A percentile compares a stretch with the other conserved stretches of the same genome.
Conservation (phyloP, 2,888 invertebrate genomes). For the Trichopoda pennipes region DNA sequence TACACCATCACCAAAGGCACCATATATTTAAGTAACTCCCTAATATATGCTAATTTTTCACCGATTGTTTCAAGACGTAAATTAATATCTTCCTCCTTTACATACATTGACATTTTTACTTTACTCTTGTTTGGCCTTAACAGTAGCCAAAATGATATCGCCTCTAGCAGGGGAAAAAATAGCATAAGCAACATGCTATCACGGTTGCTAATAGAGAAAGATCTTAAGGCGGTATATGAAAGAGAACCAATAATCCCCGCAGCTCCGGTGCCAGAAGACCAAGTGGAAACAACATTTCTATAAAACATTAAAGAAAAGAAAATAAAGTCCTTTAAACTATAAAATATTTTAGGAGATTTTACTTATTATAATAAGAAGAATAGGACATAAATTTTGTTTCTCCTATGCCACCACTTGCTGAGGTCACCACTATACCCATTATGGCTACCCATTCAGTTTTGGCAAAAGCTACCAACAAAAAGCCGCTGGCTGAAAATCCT, state of each 20-base stretch:
- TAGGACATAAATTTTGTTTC: slow-evolving; percentile 89
- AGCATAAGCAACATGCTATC: slow-evolving; percentile 87
- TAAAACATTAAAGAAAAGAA: background rate
- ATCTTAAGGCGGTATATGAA: slow-evolving; percentile 87
- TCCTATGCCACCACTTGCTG: slow-evolving; percentile 89
- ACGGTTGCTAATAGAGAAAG: slow-evolving; percentile 82
- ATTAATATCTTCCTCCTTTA: slow-evolving; percentile 70
- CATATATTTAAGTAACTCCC: slow-evolving; percentile 86
- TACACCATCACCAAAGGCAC: slow-evolving; percentile 89
- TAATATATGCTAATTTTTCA: slow-evolving; percentile 83
- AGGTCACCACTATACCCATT: slow-evolving; percentile 87
- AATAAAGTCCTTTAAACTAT: background rate
- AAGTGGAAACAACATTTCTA: slow-evolving; percentile 89
- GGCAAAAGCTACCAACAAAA: slow-evolving; percentile 86
- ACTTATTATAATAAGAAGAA: slow-evolving; percentile 86
- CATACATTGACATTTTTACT: slow-evolving; percentile 69
- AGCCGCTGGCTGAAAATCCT: slow-evolving; percentile 84
- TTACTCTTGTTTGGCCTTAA: slow-evolving; percentile 78
- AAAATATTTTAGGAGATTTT: background rate
- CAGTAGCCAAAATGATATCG: slow-evolving; percentile 82
- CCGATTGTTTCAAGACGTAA: slow-evolving; percentile 78
- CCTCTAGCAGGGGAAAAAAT: slow-evolving; percentile 85
- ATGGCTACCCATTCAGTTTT: slow-evolving; percentile 84
- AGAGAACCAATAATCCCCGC: slow-evolving; percentile 90
- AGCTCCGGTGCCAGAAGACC: slow-evolving; percentile 92